phyloP scores from a whole-genome alignment of 37 sponge, comb jelly and placozoan species.

The Chondrilla cf. caribensis region DNA sequence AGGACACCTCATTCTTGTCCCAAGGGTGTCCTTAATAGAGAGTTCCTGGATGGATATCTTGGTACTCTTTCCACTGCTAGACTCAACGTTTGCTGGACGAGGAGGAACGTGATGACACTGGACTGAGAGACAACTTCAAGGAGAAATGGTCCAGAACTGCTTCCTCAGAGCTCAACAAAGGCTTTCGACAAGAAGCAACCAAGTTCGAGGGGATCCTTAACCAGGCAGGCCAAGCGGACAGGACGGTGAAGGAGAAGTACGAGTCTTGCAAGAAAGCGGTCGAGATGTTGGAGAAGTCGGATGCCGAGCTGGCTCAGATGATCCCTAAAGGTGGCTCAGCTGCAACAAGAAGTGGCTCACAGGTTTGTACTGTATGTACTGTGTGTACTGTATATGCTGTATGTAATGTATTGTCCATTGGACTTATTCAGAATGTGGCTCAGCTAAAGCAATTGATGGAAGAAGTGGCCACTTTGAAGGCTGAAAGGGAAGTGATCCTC shows the following conservation, averaged over 20 bases:
- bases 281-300: conserved; percentile 53
- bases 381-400: not conserved
- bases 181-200: conserved; percentile 56
- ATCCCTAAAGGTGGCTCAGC: conserved; percentile 60
- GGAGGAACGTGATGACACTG: conserved; percentile 86
- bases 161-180: conserved; percentile 69
- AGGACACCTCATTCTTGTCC: no score
- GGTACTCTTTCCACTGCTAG: no score
- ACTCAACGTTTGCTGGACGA: conserved; percentile 73
- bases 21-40: no score
- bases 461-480: conserved; percentile 77
- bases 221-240: conserved; percentile 73
- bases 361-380: conserved; percentile 29
- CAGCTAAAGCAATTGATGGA: conserved; percentile 80
- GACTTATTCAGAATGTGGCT: conserved; percentile 52
- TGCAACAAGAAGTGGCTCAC: conserved; percentile 41
- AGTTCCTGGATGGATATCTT: no score
- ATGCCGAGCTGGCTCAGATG: conserved; percentile 31
- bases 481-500: conserved; percentile 77
- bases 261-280: conserved; percentile 63
- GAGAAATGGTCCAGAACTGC: conserved; percentile 84
- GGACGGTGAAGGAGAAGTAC: conserved; percentile 79
- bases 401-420: not conserved
- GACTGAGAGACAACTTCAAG: conserved; percentile 64
- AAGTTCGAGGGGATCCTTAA: conserved; percentile 60